phyloP scores from a whole-genome alignment of 2,888 invertebrate species.

The Apocheima hispidaria region DNA sequence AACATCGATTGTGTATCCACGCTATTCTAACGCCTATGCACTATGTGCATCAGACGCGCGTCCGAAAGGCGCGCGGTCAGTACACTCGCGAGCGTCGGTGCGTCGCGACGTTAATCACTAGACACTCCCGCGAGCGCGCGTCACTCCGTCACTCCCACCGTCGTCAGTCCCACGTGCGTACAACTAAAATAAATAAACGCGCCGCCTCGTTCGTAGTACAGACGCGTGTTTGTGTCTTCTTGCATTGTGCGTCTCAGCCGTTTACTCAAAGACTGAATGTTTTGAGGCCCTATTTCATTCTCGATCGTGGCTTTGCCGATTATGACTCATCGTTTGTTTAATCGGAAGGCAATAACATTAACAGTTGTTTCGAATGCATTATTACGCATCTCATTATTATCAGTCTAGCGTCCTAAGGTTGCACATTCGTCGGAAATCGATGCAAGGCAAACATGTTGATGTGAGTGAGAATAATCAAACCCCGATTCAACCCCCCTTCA shows the following conservation, averaged over 20 bases:
- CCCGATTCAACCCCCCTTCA: conserved; percentile 71
- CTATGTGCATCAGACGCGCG: conserved; percentile 66
- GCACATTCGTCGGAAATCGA: conserved; percentile 66
- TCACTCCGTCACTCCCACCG: conserved; percentile 37
- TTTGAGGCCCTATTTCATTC: background rate
- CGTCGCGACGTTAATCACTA: conserved; percentile 64
- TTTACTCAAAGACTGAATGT: conserved; percentile 22
- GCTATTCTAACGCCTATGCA: conserved; percentile 72
- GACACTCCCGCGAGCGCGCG: conserved; percentile 38
- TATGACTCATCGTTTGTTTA: conserved; percentile 10
- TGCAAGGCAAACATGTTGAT: conserved; percentile 81
- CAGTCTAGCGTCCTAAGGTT: conserved; percentile 13
- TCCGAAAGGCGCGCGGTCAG: conserved; percentile 77
- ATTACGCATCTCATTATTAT: conserved; percentile 5
- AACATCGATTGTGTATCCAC: conserved; percentile 58
- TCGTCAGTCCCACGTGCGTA: conserved; percentile 67
- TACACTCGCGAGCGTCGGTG: conserved; percentile 78
- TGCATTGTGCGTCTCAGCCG: conserved; percentile 23
- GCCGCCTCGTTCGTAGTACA: conserved; percentile 35
- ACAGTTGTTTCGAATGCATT: background rate
- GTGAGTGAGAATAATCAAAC: conserved; percentile 81
- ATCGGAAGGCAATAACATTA: background rate
- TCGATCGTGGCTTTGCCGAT: conserved; percentile 6
- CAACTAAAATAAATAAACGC: conserved; percentile 67
- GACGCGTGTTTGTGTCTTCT: conserved; percentile 34